Percentiles rank a stretch among this genome's conserved stretches.
These are phyloP conservation scores for Mizuhopecten yessoensis DNA, from an alignment of 1,140 invertebrate genomes.

Conservation along the genomic window DNA sequence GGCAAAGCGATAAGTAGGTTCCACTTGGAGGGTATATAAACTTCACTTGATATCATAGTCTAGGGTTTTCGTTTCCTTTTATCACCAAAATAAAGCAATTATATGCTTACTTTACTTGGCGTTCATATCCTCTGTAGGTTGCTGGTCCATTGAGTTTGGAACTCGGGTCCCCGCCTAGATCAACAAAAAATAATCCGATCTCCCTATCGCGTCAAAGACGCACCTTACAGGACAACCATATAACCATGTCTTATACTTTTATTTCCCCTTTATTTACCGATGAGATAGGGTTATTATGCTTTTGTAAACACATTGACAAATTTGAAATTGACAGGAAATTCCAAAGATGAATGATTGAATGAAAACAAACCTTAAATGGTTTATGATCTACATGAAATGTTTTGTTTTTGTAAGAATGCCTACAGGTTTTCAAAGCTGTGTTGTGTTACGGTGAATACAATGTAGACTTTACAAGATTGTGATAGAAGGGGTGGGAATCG, in stretches of 20 bases:
- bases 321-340: conserved; percentile 43
- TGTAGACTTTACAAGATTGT: conserved; percentile 14
- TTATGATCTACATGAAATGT: conserved; percentile 39
- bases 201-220: not conserved
- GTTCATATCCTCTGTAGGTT: not conserved
- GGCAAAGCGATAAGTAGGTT: not conserved
- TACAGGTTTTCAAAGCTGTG: not conserved
- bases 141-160: not conserved
- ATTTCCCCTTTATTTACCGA: conserved; percentile 54
- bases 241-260: conserved; percentile 48
- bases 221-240: not conserved
- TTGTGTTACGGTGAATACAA: conserved; percentile 14
- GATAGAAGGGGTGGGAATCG: not conserved
- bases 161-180: conserved; percentile 33
- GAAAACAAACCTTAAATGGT: conserved; percentile 38
- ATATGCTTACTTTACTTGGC: conserved; percentile 21
- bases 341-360: conserved; percentile 26
- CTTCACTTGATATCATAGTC: conserved; percentile 3
- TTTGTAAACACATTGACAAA: conserved; percentile 50
- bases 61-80: not conserved
- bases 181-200: conserved; percentile 28
- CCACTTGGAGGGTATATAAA: conserved; percentile 42
- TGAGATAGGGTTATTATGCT: conserved; percentile 54
- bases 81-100: conserved; percentile 38
- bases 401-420: conserved; percentile 28